Conservation (phyloP, 2,888 invertebrate genomes). For the Archaeoteleia sp. region DNA sequence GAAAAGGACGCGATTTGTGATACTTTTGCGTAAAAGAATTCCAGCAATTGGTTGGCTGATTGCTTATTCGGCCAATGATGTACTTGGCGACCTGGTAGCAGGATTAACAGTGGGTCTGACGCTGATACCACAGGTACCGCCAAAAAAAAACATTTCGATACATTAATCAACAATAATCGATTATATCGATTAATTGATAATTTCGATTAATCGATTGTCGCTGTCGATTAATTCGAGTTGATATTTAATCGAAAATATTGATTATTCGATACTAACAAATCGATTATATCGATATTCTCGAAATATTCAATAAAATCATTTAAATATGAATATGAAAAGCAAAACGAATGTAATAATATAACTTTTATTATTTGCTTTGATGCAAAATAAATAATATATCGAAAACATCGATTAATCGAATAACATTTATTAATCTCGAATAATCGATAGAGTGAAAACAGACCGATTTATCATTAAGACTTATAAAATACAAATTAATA, state of each 20-base stretch:
- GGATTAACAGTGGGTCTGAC: conserved; percentile 77
- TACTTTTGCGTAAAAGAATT: conserved; percentile 55
- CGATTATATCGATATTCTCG: not conserved
- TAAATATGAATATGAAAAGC: too few relatives aligned
- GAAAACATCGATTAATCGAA: too few relatives aligned
- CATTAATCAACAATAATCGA: not conserved
- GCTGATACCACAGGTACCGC: conserved; percentile 73
- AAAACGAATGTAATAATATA: too few relatives aligned
- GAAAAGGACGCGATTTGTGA: conserved; percentile 12
- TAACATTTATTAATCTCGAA: too few relatives aligned
- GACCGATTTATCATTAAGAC: too few relatives aligned
- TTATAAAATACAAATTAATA: too few relatives aligned
- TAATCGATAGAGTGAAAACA: too few relatives aligned
- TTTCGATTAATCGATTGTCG: too few relatives aligned
- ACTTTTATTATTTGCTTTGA: too few relatives aligned
- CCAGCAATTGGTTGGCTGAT: conserved; percentile 75
- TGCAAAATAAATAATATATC: too few relatives aligned
- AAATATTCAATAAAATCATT: too few relatives aligned
- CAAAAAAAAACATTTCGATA: not conserved
- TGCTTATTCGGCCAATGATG: conserved; percentile 72
- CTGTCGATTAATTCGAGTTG: too few relatives aligned
- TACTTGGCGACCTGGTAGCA: conserved; percentile 77
- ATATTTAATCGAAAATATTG: not conserved
- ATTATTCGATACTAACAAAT: not conserved
- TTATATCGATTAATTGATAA: not conserved